Evolutionary conservation across 2,113 vertebrate species (phyloP), one percentile per base, ranked within the genome.

Genomic region (Numida meleagris): DNA sequence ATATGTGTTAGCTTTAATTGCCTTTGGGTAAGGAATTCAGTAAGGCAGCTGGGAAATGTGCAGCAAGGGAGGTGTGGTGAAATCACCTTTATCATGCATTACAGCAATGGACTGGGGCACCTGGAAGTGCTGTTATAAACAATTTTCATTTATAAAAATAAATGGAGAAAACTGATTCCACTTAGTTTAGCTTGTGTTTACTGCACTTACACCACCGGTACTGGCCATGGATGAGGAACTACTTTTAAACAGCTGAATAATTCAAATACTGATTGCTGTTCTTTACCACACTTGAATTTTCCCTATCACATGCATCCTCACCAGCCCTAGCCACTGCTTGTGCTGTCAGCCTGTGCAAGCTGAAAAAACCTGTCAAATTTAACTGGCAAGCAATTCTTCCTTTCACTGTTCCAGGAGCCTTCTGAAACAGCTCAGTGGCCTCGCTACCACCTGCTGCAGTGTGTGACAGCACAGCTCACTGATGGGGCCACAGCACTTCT

Each of bases 11-110:
- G 90, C 31, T 94, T 50, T 42, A 81, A 65, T 86, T 95, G 75
- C 88, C 53, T 63, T 80, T 68, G 71, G 77, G 61, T 67, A 95
- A 91, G 74, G 88, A 90, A 88, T 83, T 88, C 93, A 94, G 90
- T 86, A 55, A 63, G 65, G 38, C 63, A 93, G 76, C 61, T 91
- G 65, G 73, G 92, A 86, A 73, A 72, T 42, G 90, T 82, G 74
- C 40, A 45, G 58, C 55, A 76, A 55, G 66, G 89, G 46, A 70
- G 31, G 59, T 59, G 12, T 71, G 73, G 43, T 85, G 73, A 91
- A 51, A 75, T 95, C 24, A 78, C 58, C 77, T 93, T 63, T 46
- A 68, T 84, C 75, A 66, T 53, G 55, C 65, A 79, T 40, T 90
- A 70, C 58, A 19, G 86, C 59, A 94, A 46, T 24, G 55, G 63